phyloP scores from a whole-genome alignment of 2,113 vertebrate genomes.

The Myotis brandtii region DNA sequence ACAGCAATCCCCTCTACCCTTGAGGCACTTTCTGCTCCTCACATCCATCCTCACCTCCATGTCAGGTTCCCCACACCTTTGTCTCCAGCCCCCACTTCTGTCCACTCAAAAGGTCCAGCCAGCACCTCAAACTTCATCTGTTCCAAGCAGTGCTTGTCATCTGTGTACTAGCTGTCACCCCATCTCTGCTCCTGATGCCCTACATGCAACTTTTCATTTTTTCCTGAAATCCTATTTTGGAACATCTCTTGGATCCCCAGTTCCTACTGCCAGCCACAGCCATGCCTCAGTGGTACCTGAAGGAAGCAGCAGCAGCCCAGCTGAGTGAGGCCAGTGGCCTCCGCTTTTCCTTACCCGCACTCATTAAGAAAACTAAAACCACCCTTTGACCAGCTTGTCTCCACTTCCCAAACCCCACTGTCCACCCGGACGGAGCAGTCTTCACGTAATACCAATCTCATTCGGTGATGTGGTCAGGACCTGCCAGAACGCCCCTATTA shows the following conservation, averaged over 20 bases:
- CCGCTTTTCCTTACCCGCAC: background rate
- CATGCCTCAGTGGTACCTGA: background rate
- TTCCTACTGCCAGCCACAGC: background rate
- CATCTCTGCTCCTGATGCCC: background rate
- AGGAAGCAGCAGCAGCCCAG: background rate
- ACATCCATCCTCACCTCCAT: background rate
- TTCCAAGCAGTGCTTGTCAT: background rate
- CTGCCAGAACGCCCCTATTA: background rate
- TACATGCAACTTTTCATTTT: background rate
- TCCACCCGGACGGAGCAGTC: background rate
- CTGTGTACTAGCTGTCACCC: background rate
- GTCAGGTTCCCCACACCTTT: background rate
- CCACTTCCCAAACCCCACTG: background rate
- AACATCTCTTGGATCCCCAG: background rate
- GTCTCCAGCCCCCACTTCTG: background rate
- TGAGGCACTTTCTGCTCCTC: background rate
- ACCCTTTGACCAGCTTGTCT: background rate
- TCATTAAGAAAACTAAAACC: background rate
- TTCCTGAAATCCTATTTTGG: background rate
- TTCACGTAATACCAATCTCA: background rate
- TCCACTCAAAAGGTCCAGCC: background rate
- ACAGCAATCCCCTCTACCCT: background rate
- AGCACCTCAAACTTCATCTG: background rate
- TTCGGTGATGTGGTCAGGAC: background rate
- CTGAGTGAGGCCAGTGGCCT: background rate